Evolutionary conservation across 2,888 invertebrate genomes (phyloP).

Genomic region (Acrobasis consociella): DNA sequence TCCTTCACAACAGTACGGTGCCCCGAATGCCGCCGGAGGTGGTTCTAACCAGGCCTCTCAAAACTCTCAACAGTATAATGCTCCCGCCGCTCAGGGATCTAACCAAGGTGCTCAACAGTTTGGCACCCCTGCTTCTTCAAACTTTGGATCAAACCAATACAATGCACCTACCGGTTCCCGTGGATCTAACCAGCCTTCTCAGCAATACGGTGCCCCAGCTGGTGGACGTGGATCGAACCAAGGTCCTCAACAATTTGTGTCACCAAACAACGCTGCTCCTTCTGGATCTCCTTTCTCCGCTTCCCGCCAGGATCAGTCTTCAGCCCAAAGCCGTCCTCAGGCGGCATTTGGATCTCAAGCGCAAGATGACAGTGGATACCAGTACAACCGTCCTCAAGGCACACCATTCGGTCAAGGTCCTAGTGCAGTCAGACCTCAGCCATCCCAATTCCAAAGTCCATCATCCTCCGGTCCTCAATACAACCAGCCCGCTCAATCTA

Average conservation of each 20-base stretch:
- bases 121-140: slow-evolving; percentile 28
- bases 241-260: slow-evolving; percentile 22
- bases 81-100: slow-evolving; percentile 5
- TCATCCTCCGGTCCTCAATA: too few species aligned
- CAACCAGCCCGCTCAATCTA: slow-evolving; percentile 13
- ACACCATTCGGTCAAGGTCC: slow-evolving; percentile 23
- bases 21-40: slow-evolving; percentile 26
- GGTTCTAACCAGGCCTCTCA: slow-evolving; percentile 25
- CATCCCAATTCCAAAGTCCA: slow-evolving; percentile 1
- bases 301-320: slow-evolving; percentile 12
- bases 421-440: slow-evolving; percentile 7
- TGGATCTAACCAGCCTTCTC: slow-evolving; percentile 18
- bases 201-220: slow-evolving; percentile 32
- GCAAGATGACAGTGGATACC: slow-evolving; percentile 38
- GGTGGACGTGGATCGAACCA: slow-evolving; percentile 14
- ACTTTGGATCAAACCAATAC: slow-evolving; percentile 26
- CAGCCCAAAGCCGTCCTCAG: slow-evolving; percentile 21
- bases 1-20: slow-evolving; percentile 28
- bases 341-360: slow-evolving; percentile 25
- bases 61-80: slow-evolving; percentile 22
- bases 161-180: slow-evolving; percentile 25
- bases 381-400: slow-evolving; percentile 37
- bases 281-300: slow-evolving; percentile 19
- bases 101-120: slow-evolving; percentile 31
- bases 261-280: slow-evolving; percentile 20